Percentiles rank a stretch among this genome's conserved stretches.
Conservation (phyloP, 92 coral and sea anemone genomes). For the Actinostola sp. region DNA sequence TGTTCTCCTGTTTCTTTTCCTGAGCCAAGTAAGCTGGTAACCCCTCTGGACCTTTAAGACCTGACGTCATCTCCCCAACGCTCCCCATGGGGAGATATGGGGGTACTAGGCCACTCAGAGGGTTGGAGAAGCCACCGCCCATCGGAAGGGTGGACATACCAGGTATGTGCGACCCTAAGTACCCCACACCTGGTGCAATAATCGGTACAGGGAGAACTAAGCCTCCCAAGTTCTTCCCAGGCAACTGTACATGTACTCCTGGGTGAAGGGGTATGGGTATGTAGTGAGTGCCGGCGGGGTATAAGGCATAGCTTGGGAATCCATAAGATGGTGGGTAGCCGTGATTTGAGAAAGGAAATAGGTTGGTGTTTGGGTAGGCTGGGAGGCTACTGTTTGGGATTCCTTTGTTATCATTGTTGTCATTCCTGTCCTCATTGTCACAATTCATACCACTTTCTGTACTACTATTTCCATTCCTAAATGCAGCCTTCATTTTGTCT, state of each 20-base stretch:
- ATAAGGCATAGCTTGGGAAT: constrained; percentile 83
- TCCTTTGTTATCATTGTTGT: constrained; percentile 8
- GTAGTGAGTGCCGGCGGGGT: constrained; percentile 87
- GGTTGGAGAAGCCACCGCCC: constrained; percentile 7
- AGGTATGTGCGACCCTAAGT: constrained; percentile 8
- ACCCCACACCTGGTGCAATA: constrained; percentile 28
- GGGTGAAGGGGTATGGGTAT: constrained; percentile 87
- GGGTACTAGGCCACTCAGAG: constrained; percentile 2
- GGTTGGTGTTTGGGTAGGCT: constrained; percentile 13
- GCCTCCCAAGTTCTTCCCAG: constrained; percentile 20
- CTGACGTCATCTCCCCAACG: constrained; percentile 12
- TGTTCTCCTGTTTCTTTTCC: constrained; percentile 24
- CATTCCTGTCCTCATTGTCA: constrained; percentile 13
- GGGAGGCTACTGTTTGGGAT: constrained; percentile 9
- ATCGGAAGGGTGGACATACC: not conserved
- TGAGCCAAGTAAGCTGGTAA: constrained; percentile 22
- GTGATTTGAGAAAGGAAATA: constrained; percentile 54
- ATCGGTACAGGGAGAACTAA: constrained; percentile 25
- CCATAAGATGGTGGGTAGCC: constrained; percentile 60
- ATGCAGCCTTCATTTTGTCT: constrained; percentile 30
- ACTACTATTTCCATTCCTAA: constrained; percentile 32
- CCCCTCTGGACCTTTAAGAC: constrained; percentile 19
- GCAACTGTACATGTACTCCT: constrained; percentile 60
- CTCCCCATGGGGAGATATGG: constrained; percentile 22
- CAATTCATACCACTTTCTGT: constrained; percentile 27